A percentile compares a stretch with the other conserved stretches of the same genome.
These are phyloP conservation scores for Cryptomyrus ogoouensis DNA, from an alignment of 2,113 vertebrate genomes.

Conservation along the genomic window DNA sequence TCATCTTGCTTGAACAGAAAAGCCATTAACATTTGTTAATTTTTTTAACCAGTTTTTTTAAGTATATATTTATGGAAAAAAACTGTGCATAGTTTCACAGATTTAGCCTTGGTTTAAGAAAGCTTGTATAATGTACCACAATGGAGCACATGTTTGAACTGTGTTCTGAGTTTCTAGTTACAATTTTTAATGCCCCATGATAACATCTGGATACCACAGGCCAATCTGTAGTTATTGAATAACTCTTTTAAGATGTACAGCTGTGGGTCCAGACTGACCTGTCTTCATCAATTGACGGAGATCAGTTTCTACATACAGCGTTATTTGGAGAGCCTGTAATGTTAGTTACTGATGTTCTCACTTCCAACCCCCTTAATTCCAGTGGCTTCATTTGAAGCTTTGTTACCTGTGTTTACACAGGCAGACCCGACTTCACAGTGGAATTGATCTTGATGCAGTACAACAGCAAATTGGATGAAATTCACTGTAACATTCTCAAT, in stretches of 20 bases:
- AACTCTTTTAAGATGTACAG: background rate
- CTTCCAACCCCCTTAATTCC: background rate
- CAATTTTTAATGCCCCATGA: background rate
- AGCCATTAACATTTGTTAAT: background rate
- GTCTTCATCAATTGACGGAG: background rate
- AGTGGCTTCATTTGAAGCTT: background rate
- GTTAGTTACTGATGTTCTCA: background rate
- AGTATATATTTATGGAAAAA: conserved; percentile 11
- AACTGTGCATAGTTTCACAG: background rate
- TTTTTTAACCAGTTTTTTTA: conserved; percentile 9
- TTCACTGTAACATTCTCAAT: background rate
- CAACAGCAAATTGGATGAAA: background rate
- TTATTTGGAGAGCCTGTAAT: background rate
- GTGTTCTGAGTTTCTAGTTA: background rate
- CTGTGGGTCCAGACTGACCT: background rate
- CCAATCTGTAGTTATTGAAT: background rate
- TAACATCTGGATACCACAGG: background rate
- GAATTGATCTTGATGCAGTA: background rate
- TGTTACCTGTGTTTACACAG: background rate
- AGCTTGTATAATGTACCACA: background rate
- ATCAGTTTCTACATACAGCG: background rate
- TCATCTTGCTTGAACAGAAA: background rate
- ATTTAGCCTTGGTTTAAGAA: conserved; percentile 1
- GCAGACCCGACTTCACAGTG: background rate
- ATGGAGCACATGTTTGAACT: background rate